Percentiles rank a stretch among this genome's conserved stretches.
Conservation (phyloP, 2,113 vertebrate species). For the Asarcornis scutulata region DNA sequence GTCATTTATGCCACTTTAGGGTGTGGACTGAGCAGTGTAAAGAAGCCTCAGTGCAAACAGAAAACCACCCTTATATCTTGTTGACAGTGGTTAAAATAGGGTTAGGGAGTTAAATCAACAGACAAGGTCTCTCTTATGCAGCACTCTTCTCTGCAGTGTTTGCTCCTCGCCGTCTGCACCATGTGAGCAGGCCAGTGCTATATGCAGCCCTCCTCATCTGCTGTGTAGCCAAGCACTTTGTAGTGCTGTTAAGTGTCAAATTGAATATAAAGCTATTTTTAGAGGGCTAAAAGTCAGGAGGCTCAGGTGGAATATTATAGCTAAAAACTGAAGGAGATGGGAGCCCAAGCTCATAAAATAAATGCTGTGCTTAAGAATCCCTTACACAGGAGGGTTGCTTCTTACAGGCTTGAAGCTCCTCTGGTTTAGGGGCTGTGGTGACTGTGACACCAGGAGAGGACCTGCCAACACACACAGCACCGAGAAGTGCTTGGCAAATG, state of each 20-base stretch:
- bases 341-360: not conserved
- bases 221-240: not conserved
- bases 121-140: slow-evolving; percentile 35
- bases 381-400: not conserved
- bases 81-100: slow-evolving; percentile 65
- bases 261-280: not conserved
- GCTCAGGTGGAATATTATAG: not conserved
- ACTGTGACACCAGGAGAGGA: accelerated
- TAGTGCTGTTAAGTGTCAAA: not conserved
- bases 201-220: not conserved
- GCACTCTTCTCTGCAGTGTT: not conserved
- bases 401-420: not conserved
- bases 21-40: slow-evolving; percentile 23
- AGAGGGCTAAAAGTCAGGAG: not conserved
- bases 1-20: slow-evolving; percentile 60
- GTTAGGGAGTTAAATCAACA: slow-evolving; percentile 5
- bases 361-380: not conserved
- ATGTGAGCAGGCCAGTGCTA: not conserved
- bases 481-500: not conserved
- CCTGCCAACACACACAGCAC: not conserved
- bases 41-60: slow-evolving; percentile 43
- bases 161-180: not conserved
- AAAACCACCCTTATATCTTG: slow-evolving; percentile 61
- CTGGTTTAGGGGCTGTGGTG: not conserved
- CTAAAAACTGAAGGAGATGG: not conserved